Evolutionary conservation across 2,888 invertebrate species (phyloP).

Genomic region (Agapostemon virescens): DNA sequence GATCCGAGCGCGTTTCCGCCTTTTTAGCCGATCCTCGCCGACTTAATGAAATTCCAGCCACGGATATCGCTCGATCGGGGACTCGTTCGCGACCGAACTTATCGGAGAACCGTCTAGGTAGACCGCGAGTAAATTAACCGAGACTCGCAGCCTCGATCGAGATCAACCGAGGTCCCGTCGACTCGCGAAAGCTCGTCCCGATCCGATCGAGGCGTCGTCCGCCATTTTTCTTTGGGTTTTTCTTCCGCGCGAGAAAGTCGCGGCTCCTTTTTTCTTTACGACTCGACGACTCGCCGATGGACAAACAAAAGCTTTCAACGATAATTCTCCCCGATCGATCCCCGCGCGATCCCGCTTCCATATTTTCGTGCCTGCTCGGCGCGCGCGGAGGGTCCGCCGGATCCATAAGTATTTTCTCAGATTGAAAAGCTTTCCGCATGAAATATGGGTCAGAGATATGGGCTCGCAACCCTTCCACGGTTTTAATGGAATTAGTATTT

Average conservation of each 20-base stretch:
- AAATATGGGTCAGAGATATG: constrained; percentile 80
- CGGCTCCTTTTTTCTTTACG: not conserved
- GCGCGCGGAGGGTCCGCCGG: constrained; percentile 43
- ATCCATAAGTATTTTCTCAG: constrained; percentile 73
- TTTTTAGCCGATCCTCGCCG: constrained; percentile 45
- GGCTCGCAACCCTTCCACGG: constrained; percentile 78
- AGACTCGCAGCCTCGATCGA: not conserved
- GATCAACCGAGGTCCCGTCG: not conserved
- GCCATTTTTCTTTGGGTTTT: no score
- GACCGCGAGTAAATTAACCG: constrained; percentile 1
- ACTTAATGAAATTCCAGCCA: constrained; percentile 63
- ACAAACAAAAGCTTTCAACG: constrained; percentile 68
- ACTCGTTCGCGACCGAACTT: not conserved
- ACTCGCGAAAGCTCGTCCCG: not conserved
- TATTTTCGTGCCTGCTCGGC: constrained; percentile 65
- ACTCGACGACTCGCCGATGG: constrained; percentile 39
- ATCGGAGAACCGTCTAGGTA: not conserved
- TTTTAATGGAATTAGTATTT: constrained; percentile 81
- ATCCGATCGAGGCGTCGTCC: not conserved
- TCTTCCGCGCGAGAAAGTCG: not conserved
- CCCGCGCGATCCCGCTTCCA: constrained; percentile 56
- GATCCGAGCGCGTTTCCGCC: constrained; percentile 40
- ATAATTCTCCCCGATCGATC: constrained; percentile 64
- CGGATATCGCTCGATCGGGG: constrained; percentile 46
- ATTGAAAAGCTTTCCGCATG: constrained; percentile 77